phyloP scores from a whole-genome alignment of 2,888 invertebrate genomes.

The Drosophila stalkeri region DNA sequence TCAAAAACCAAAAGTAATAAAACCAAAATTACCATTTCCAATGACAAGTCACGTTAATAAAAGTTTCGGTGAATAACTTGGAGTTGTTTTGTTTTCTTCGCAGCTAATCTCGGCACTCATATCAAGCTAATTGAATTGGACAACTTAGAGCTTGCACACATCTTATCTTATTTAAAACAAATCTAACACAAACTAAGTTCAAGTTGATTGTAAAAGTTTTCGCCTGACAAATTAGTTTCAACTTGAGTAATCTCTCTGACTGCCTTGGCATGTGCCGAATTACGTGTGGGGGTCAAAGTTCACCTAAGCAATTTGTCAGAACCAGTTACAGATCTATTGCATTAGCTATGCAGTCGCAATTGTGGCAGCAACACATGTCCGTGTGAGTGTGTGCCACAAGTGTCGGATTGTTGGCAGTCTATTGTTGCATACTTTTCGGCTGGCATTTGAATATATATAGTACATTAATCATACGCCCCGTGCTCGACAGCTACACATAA shows the following conservation, averaged over 20 bases:
- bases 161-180: constrained; percentile 31
- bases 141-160: not conserved
- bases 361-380: constrained; percentile 18
- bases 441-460: constrained; percentile 56
- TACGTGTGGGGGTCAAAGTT: constrained; percentile 26
- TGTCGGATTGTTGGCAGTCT: constrained; percentile 47
- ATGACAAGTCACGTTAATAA: not conserved
- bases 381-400: constrained; percentile 57
- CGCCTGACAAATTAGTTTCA: constrained; percentile 20
- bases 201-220: constrained; percentile 16
- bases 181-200: constrained; percentile 9
- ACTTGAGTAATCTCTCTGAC: constrained; percentile 12
- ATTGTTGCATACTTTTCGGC: constrained; percentile 75
- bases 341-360: constrained; percentile 50
- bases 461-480: constrained; percentile 64
- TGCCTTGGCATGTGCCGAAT: constrained; percentile 21
- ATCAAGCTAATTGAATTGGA: constrained; percentile 48
- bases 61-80: not conserved
- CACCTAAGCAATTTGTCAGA: constrained; percentile 22
- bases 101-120: not conserved
- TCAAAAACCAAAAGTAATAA: not conserved
- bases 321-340: constrained; percentile 8
- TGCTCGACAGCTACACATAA: constrained; percentile 38
- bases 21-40: not conserved
- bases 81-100: not conserved